A percentile compares a stretch with the other conserved stretches of the same genome.
These are phyloP conservation scores for Setipinna tenuifilis DNA, from an alignment of 2,797 vertebrate genomes.

Conservation along the genomic window DNA sequence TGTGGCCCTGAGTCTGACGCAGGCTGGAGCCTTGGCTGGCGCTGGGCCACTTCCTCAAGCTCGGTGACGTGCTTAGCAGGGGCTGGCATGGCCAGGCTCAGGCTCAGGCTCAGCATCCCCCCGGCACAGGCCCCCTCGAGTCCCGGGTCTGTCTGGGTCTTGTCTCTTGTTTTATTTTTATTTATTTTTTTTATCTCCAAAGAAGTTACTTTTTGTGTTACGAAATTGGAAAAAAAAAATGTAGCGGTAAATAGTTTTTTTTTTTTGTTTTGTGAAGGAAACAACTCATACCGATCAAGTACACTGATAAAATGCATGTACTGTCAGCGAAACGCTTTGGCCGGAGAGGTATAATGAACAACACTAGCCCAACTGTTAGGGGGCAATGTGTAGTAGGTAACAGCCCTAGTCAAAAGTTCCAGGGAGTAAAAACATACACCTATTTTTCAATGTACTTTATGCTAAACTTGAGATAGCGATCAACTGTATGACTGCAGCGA, in stretches of 20 bases:
- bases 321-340: neutral
- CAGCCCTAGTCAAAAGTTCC: neutral
- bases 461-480: neutral
- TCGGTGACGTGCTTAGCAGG: slow-evolving; percentile 3
- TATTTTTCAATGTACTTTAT: neutral
- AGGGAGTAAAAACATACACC: neutral
- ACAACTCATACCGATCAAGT: neutral
- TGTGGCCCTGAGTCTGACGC: slow-evolving; percentile 7
- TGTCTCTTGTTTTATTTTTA: neutral
- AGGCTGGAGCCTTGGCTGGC: slow-evolving; percentile 6
- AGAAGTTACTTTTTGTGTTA: neutral
- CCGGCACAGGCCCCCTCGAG: neutral
- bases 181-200: neutral
- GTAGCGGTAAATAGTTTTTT: neutral
- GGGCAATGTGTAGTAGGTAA: neutral
- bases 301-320: neutral
- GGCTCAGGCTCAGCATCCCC: neutral
- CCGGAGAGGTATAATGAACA: neutral
- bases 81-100: neutral
- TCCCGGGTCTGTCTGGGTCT: neutral
- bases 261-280: slow-evolving; percentile 3
- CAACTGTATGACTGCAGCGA: neutral
- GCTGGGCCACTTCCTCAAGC: neutral
- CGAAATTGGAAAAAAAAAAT: too few species aligned
- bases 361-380: neutral